A percentile compares a stretch with the other conserved stretches of the same genome.
phyloP scores from a whole-genome alignment of 2,113 vertebrate genomes.

The Laticauda laticaudata region DNA sequence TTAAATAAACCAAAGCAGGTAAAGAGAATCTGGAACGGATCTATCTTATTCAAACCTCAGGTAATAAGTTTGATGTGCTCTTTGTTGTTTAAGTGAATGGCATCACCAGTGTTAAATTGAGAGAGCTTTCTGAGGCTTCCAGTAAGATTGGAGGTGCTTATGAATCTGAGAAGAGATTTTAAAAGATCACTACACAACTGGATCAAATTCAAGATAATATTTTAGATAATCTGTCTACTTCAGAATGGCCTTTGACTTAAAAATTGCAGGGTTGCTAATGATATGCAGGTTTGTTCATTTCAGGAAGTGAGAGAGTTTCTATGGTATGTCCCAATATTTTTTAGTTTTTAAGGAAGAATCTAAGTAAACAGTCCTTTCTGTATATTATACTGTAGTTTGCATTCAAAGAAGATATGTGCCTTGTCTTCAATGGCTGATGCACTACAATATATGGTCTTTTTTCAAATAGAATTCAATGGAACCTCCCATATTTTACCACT shows the following conservation, averaged over 20 bases:
- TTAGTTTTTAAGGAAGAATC: neutral
- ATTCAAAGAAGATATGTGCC: neutral
- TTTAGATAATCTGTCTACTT: neutral
- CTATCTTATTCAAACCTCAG: neutral
- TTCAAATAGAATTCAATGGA: neutral
- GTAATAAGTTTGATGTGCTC: neutral
- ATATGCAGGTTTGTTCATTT: neutral
- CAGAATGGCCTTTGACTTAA: neutral
- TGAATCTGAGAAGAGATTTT: neutral
- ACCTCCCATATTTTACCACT: neutral
- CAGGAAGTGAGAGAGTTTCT: neutral
- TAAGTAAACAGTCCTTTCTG: neutral
- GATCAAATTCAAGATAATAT: neutral
- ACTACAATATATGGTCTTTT: neutral
- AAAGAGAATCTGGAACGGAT: neutral
- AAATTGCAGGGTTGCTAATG: neutral
- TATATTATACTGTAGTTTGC: neutral
- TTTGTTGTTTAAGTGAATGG: neutral
- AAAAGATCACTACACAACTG: neutral
- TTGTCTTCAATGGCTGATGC: neutral
- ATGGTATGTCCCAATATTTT: neutral
- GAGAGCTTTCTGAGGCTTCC: neutral
- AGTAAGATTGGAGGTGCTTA: neutral
- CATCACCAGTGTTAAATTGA: neutral
- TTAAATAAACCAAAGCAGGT: neutral